phyloP scores from a whole-genome alignment of 2,888 invertebrate species.

The Pachymerium ferrugineum region DNA sequence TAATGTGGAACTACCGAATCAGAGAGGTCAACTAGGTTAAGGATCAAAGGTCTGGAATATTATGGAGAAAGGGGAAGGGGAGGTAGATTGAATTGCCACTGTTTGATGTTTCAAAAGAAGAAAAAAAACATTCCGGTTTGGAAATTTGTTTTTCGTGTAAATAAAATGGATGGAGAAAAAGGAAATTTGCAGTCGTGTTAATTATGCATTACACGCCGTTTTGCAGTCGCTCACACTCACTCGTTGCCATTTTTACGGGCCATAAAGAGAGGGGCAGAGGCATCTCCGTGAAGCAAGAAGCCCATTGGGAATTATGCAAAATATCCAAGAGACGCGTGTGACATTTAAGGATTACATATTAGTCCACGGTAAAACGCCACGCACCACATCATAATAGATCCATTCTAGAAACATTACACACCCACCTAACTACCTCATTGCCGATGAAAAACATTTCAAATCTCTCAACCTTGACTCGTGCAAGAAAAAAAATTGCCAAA shows the following conservation, averaged over 20 bases:
- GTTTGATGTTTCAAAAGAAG: background rate
- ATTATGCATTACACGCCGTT: conserved; percentile 18
- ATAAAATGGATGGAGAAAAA: background rate
- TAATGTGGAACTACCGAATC: conserved; percentile 14
- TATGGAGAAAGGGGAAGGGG: background rate
- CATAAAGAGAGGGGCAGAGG: conserved; percentile 12
- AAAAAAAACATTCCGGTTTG: background rate
- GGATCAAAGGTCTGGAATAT: conserved; percentile 5
- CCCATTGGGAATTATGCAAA: conserved; percentile 15
- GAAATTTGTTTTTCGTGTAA: background rate
- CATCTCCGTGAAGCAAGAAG: background rate
- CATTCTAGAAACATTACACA: conserved; percentile 6
- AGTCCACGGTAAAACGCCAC: background rate
- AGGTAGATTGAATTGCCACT: background rate
- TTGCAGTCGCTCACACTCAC: background rate
- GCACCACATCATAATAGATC: conserved; percentile 14
- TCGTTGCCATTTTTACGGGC: conserved; percentile 17
- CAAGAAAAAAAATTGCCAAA: background rate
- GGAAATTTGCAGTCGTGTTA: conserved; percentile 5
- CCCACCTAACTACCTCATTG: background rate
- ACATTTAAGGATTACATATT: conserved; percentile 16
- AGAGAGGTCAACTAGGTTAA: background rate
- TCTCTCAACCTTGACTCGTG: background rate
- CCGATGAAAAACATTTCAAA: background rate
- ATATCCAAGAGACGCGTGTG: conserved; percentile 3